Percentiles rank a stretch among this genome's conserved stretches.
phyloP scores from a whole-genome alignment of 1,140 invertebrate species.

The Pseudomyrmex flavicornis region DNA sequence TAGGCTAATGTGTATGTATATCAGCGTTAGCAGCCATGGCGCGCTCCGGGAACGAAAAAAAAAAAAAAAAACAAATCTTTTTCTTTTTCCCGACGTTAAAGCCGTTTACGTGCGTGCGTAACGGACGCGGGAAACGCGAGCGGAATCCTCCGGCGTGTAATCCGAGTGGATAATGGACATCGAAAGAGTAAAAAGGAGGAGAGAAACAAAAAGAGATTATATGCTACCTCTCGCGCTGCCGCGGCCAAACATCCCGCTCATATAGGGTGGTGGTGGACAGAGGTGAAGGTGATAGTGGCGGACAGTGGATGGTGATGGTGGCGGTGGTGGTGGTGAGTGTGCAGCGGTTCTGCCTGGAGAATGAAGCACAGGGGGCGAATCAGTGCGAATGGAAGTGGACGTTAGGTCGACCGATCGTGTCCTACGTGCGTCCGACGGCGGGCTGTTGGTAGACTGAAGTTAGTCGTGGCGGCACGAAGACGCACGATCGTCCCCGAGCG shows the following conservation, averaged over 20 bases:
- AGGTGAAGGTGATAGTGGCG: constrained; percentile 54
- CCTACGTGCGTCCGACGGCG: constrained; percentile 60
- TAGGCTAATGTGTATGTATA: background rate
- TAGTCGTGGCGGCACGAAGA: constrained; percentile 60
- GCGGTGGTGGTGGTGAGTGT: constrained; percentile 55
- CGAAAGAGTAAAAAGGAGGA: constrained; percentile 8
- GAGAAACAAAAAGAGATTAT: constrained; percentile 39
- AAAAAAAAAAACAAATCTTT: constrained; percentile 47
- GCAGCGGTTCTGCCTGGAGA: constrained; percentile 7
- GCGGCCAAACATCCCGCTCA: constrained; percentile 42
- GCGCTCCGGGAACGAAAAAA: constrained; percentile 36
- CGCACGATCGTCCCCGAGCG: constrained; percentile 66
- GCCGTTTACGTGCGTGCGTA: constrained; percentile 38
- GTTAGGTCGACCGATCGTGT: constrained; percentile 66
- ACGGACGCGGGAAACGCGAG: constrained; percentile 15
- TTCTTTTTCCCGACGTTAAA: constrained; percentile 25
- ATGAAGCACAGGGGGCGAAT: constrained; percentile 60
- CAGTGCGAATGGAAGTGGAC: constrained; percentile 72
- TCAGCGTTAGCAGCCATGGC: constrained; percentile 11
- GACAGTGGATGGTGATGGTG: constrained; percentile 24
- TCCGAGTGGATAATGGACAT: constrained; percentile 64
- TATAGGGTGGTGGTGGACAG: constrained; percentile 6
- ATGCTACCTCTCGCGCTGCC: constrained; percentile 24
- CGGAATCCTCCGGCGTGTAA: constrained; percentile 54
- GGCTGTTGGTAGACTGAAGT: constrained; percentile 24